Evolutionary conservation across 2,797 vertebrate genomes (phyloP), one percentile per base, ranked within the genome.

Genomic region (Perodicticus potto): DNA sequence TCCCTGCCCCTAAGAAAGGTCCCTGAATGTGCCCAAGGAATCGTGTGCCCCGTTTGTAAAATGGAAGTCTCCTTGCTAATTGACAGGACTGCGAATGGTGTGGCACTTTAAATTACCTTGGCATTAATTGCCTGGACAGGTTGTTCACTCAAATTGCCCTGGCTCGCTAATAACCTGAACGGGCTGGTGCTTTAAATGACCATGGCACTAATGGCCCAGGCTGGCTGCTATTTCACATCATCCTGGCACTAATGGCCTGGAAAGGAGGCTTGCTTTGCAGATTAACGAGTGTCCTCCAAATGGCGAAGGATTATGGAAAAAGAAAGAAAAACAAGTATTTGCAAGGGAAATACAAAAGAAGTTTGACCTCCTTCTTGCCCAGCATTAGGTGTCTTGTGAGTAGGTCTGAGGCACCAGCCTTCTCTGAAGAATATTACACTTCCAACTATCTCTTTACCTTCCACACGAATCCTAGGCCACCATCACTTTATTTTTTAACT

Each of bases 71-170:
- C 98, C 98, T 98, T 97, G 96, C 95, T 97, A 98, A 98, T 98
- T 98, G 98, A 98, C 97, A 97, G 95, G 95, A 94, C 37, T 76
- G 93, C 74, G 95, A 96, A 83, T 96, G 98, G 98, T 88, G 98
- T 98, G 97, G 96, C 96, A 97, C 97, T 98, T 98, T 98, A 98
- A 99, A 97, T 98, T 97, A 98, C 98, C 98, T 98, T 99, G 98
- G 98, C 98, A 98, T 98, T 98, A 13, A 0, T 97, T 97, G 96
- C 96, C 97, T 98, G 98, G 98, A 98, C 98, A 98, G 98, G 98
- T 98, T 98, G 98, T 98, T 98, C 98, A 97, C 97, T 98, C 98
- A 98, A 98, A 98, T 98, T 98, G 98, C 98, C 97, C 98, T 98
- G 98, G 98, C 98, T 98, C 93, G 40, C 97, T 98, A 97, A 98